Evolutionary conservation across 2,888 invertebrate species (phyloP), one percentile per base, ranked within the genome.

Genomic region (Gordius sp.): DNA sequence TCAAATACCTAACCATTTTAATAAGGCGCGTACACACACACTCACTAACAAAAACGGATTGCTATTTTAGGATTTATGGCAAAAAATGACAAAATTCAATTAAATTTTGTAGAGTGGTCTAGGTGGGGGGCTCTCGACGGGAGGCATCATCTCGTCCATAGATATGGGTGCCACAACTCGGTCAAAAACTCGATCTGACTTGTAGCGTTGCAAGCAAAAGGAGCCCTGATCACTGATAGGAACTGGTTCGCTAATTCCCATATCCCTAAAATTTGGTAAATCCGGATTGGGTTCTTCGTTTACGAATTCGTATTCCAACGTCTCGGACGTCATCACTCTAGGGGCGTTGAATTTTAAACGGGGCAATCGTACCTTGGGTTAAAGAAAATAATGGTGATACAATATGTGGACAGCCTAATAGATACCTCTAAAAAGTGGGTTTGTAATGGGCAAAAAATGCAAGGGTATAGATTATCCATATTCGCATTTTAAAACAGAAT

Each of bases 101-200:
- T 33, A 33, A 13, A 33, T 33, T 13, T 33, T 20, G 20, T 47
- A 47, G 4, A 47, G 20, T 18, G 47, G 47, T 47, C 47, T 47
- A 20, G 47, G 47, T 47, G 47, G 47, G 4, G 47, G 47, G 20
- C 20, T 18, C 20, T 47, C 47, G 4, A 47, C n/a, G 20, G 47
- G 47, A 8, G 47, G 47, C 23, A 47, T 18, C 47, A n/a, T 8
- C 4, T 47, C 20, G 16, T 8, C 23, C n/a, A 18, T 18, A 20
- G 4, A 4, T 4, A n/a, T 4, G 4, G n/a, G n/a, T 20, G 47
- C 47, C 4, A 4, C 8, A 47, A 47, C 47, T 4, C 47, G 8
- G 47, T 47, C 47, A 47, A 47, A 47, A n/a, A 13, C n/a, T 33
- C 39, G 8, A 33, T 33, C 39, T 33, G n/a, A 13, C 39, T n/a